A percentile compares a stretch with the other conserved stretches of the same genome.
These are phyloP conservation scores for Amphilophus citrinellus DNA, from an alignment of 2,113 vertebrate species.

Conservation along the genomic window DNA sequence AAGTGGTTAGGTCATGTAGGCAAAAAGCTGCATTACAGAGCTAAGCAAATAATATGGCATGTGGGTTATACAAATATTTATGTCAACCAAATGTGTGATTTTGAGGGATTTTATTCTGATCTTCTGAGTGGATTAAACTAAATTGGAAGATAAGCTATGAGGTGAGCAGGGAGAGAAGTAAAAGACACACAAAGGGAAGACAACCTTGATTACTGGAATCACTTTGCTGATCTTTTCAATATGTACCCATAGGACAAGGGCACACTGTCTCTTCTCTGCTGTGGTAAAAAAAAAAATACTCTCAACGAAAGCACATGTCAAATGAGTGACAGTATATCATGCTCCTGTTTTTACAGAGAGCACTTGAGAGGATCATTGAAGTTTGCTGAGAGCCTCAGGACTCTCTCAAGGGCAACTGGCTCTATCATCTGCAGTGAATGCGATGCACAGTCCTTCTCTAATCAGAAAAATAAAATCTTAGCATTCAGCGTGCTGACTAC, in stretches of 20 bases:
- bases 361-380: conserved; percentile 62
- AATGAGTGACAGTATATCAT: conserved; percentile 62
- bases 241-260: conserved; percentile 41
- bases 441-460: conserved; percentile 27
- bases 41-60: conserved; percentile 16
- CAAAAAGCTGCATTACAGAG: neutral
- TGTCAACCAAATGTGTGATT: conserved; percentile 36
- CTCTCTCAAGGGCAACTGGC: conserved; percentile 56
- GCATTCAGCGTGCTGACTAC: conserved; percentile 45
- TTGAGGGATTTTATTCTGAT: conserved; percentile 33
- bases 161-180: conserved; percentile 34
- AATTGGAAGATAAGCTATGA: conserved; percentile 33
- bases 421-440: conserved; percentile 37
- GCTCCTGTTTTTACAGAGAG: conserved; percentile 51
- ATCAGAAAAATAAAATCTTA: conserved; percentile 62
- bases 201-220: conserved; percentile 65
- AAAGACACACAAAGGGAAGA: conserved; percentile 45
- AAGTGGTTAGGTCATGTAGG: conserved; percentile 5
- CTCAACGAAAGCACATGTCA: conserved; percentile 36
- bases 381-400: conserved; percentile 48
- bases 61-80: conserved; percentile 33
- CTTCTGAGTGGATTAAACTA: conserved; percentile 39
- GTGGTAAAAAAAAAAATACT: neutral
- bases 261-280: conserved; percentile 12
- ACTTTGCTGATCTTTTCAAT: conserved; percentile 50